A percentile compares a stretch with the other conserved stretches of the same genome.
phyloP scores from a whole-genome alignment of 2,888 invertebrate genomes.

The Eristalinus sepulchralis region DNA sequence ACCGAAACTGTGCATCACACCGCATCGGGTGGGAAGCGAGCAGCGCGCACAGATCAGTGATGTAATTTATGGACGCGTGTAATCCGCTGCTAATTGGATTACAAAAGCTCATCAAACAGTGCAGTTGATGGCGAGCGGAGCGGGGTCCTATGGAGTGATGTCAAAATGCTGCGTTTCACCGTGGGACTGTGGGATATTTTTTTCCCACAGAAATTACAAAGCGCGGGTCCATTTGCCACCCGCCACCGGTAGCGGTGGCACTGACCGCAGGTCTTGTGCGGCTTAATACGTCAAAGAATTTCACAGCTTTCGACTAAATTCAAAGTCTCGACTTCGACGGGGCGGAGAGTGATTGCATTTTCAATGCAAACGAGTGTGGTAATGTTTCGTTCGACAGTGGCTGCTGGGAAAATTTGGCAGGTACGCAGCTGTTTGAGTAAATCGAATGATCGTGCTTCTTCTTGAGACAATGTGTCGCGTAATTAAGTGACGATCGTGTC shows the following conservation, averaged over 20 bases:
- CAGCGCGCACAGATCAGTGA: constrained; percentile 4
- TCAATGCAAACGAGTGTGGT: constrained; percentile 17
- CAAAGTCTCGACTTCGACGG: constrained; percentile 18
- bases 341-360: constrained; percentile 8
- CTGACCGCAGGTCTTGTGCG: background rate
- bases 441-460: background rate
- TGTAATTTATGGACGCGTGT: constrained; percentile 47
- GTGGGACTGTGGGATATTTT: background rate
- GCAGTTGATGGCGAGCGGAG: background rate
- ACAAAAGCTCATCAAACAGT: constrained; percentile 53
- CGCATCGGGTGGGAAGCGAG: background rate
- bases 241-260: background rate
- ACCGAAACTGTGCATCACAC: constrained; percentile 8
- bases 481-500: too few species aligned
- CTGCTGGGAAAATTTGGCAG: background rate
- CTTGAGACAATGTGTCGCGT: too few species aligned
- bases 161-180: constrained; percentile 25
- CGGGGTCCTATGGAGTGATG: constrained; percentile 28
- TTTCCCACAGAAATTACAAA: constrained; percentile 44
- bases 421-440: too few species aligned
- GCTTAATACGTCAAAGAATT: constrained; percentile 41
- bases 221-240: background rate
- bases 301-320: constrained; percentile 54
- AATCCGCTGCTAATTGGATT: constrained; percentile 62
- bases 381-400: background rate